Evolutionary conservation across 2,888 invertebrate species (phyloP).

Genomic region (Eulithis prunata): DNA sequence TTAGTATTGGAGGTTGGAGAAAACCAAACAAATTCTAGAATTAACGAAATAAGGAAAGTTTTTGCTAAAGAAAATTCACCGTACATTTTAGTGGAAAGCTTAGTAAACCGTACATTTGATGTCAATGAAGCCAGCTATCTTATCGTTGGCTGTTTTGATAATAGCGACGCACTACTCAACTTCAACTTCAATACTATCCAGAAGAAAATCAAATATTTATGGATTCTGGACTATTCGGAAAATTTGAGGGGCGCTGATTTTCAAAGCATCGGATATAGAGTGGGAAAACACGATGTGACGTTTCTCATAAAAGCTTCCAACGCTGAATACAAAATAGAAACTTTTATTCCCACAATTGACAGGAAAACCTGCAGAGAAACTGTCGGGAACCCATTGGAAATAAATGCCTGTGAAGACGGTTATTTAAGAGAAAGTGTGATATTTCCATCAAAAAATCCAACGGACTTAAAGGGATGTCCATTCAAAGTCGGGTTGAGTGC

Average conservation of each 20-base stretch:
- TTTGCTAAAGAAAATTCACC: slow-evolving; percentile 41
- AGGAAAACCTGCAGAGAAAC: slow-evolving; percentile 49
- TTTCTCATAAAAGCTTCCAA: slow-evolving; percentile 47
- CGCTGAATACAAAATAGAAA: slow-evolving; percentile 42
- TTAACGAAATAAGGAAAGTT: slow-evolving; percentile 36
- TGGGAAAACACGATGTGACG: slow-evolving; percentile 52
- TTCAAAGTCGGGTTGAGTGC: slow-evolving; percentile 61
- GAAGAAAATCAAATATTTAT: slow-evolving; percentile 49
- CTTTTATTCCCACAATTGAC: slow-evolving; percentile 55
- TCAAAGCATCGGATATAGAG: slow-evolving; percentile 38
- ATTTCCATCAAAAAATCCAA: slow-evolving; percentile 55
- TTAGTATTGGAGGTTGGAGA: slow-evolving; percentile 38
- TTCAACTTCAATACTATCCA: slow-evolving; percentile 41
- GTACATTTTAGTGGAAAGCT: slow-evolving; percentile 12
- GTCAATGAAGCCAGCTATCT: slow-evolving; percentile 37
- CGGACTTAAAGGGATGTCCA: slow-evolving; percentile 61
- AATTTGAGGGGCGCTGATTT: slow-evolving; percentile 38
- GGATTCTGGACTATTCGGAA: slow-evolving; percentile 42
- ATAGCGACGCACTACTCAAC: slow-evolving; percentile 39
- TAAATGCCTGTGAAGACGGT: slow-evolving; percentile 56
- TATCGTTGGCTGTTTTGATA: slow-evolving; percentile 44
- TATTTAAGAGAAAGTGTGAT: slow-evolving; percentile 36
- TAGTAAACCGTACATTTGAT: slow-evolving; percentile 22
- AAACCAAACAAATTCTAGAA: slow-evolving; percentile 26
- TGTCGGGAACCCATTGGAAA: slow-evolving; percentile 36